These are phyloP conservation scores for Megalops cyprinoides DNA, from an alignment of 2,797 vertebrate species.

Conservation along the genomic window DNA sequence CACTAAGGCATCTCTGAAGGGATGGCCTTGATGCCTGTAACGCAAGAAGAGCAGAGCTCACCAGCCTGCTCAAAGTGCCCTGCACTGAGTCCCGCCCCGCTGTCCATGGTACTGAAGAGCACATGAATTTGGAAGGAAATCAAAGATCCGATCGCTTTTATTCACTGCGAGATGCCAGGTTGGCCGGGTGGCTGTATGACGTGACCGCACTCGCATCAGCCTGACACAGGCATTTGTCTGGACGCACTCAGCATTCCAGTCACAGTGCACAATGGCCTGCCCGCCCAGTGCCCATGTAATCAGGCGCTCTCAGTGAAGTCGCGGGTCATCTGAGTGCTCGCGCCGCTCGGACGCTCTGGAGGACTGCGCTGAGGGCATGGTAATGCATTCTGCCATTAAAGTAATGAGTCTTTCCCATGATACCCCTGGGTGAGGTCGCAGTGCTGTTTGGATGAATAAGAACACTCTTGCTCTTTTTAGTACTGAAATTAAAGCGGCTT, in stretches of 20 bases:
- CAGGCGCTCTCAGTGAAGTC: background rate
- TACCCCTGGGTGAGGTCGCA: background rate
- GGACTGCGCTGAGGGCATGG: background rate
- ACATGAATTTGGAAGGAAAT: no score
- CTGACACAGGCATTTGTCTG: background rate
- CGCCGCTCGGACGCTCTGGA: background rate
- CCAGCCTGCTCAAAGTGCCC: background rate
- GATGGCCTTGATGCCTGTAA: no score
- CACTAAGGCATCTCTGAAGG: no score
- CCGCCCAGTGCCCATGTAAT: background rate
- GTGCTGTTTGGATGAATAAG: background rate
- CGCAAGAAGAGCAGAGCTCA: no score
- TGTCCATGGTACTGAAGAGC: constrained; percentile 39
- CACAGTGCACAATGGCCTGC: background rate
- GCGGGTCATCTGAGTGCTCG: background rate
- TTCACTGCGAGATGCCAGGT: no score
- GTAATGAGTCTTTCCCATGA: constrained; percentile 32
- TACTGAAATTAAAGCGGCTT: background rate
- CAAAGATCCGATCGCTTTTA: no score
- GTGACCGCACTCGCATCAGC: background rate
- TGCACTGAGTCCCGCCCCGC: background rate
- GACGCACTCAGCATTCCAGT: background rate
- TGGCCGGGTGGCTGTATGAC: background rate
- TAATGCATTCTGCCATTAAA: constrained; percentile 6
- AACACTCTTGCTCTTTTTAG: background rate